Percentiles rank a stretch among this genome's conserved stretches.
phyloP scores from a whole-genome alignment of 2,113 vertebrate species.

The Ailuropoda melanoleuca region DNA sequence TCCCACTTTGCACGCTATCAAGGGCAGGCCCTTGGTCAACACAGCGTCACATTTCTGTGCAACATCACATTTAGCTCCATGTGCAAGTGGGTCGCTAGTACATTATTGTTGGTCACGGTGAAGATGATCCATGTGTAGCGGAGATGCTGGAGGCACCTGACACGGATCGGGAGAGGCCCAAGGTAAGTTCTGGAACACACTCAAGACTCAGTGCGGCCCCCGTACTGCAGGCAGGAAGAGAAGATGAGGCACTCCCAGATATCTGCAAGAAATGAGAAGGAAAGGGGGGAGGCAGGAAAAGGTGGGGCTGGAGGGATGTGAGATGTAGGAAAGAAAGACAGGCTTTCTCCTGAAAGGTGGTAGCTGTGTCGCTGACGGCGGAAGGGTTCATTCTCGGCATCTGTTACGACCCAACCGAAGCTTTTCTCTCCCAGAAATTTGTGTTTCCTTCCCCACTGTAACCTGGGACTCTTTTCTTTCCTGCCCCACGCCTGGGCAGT shows the following conservation, averaged over 20 bases:
- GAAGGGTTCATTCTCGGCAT: not conserved
- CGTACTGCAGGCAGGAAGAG: not conserved
- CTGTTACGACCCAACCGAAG: not conserved
- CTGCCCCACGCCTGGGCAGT: constrained; percentile 63
- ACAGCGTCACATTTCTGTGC: not conserved
- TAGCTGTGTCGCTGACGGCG: accelerated
- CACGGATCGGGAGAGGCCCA: not conserved
- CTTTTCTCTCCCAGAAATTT: not conserved
- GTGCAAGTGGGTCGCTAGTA: not conserved
- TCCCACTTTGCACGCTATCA: not conserved
- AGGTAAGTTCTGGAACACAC: not conserved
- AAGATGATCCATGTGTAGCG: not conserved
- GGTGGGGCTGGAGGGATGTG: not conserved
- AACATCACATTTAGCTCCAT: not conserved
- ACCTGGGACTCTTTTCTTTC: not conserved
- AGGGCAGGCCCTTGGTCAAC: not conserved
- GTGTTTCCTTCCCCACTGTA: not conserved
- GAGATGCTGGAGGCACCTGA: not conserved
- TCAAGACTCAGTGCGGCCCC: not conserved
- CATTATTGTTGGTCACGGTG: not conserved
- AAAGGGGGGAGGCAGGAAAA: not conserved
- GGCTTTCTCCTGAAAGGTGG: not conserved
- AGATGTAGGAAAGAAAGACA: accelerated
- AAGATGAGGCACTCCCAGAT: not conserved
- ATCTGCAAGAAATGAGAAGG: not conserved